Conservation (phyloP, 2,797 vertebrate species). For the Tapirus indicus region DNA sequence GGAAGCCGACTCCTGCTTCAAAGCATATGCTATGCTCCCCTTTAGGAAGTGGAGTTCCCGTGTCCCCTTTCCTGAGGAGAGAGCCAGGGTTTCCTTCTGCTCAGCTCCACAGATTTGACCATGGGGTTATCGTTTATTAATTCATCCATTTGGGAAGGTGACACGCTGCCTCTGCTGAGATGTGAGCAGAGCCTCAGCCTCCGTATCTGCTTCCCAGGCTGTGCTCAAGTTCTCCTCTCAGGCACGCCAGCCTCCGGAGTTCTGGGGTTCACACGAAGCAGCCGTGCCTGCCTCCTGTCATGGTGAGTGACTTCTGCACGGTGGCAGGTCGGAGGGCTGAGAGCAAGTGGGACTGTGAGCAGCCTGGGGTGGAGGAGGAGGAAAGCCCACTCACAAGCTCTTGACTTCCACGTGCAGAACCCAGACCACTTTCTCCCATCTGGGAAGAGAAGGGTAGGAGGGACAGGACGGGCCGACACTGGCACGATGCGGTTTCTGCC, state of each 20-base stretch:
- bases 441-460: not conserved
- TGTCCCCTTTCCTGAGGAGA: conserved; percentile 13
- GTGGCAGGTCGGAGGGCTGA: not conserved
- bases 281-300: not conserved
- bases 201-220: not conserved
- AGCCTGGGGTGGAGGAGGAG: not conserved
- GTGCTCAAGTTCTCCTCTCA: not conserved
- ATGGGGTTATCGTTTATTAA: conserved; percentile 74
- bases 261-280: not conserved
- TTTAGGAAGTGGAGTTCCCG: not conserved
- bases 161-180: conserved; percentile 43
- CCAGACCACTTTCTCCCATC: not conserved
- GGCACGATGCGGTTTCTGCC: not conserved
- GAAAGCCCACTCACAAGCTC: not conserved
- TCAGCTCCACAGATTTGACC: conserved; percentile 61
- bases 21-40: not conserved
- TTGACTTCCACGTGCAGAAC: not conserved
- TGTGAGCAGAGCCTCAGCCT: not conserved
- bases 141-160: conserved; percentile 72
- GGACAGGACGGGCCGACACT: not conserved
- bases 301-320: conserved; percentile 66
- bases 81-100: conserved; percentile 56
- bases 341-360: not conserved
- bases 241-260: not conserved
- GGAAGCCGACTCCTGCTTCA: not conserved